A percentile compares a stretch with the other conserved stretches of the same genome.
These are phyloP conservation scores for Notoglanidium macrostoma DNA, from an alignment of 2,797 vertebrate species.

Conservation along the genomic window DNA sequence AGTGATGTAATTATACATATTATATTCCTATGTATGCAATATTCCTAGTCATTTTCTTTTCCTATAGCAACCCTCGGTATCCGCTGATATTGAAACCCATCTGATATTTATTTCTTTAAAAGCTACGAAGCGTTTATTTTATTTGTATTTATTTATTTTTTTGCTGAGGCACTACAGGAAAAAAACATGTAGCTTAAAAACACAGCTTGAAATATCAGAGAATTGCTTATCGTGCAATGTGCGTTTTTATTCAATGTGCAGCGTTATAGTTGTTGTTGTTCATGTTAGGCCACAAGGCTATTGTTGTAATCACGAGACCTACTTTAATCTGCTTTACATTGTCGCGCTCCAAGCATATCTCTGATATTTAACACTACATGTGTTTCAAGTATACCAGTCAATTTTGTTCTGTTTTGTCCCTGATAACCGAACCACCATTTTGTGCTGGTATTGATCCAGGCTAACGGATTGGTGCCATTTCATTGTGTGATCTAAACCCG, in stretches of 20 bases:
- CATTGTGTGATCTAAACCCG: background rate
- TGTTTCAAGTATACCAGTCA: background rate
- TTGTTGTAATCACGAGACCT: background rate
- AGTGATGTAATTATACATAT: background rate
- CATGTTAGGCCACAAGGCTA: background rate
- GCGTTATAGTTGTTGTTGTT: too few species aligned
- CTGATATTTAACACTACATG: background rate
- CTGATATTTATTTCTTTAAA: background rate
- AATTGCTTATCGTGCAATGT: background rate
- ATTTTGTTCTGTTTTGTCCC: too few species aligned
- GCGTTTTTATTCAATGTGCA: background rate
- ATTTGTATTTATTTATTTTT: too few species aligned
- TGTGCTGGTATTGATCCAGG: background rate
- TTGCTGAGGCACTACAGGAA: too few species aligned
- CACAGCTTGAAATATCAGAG: background rate
- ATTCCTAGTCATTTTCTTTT: background rate
- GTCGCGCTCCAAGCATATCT: background rate
- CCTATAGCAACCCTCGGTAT: background rate
- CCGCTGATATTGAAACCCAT: background rate
- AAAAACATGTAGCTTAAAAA: background rate
- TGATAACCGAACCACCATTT: background rate
- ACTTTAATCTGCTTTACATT: background rate
- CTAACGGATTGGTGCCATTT: background rate
- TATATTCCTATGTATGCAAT: background rate
- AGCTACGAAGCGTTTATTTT: background rate